Conservation (phyloP, 2,113 vertebrate species). For the Hippocampus barbouri region DNA sequence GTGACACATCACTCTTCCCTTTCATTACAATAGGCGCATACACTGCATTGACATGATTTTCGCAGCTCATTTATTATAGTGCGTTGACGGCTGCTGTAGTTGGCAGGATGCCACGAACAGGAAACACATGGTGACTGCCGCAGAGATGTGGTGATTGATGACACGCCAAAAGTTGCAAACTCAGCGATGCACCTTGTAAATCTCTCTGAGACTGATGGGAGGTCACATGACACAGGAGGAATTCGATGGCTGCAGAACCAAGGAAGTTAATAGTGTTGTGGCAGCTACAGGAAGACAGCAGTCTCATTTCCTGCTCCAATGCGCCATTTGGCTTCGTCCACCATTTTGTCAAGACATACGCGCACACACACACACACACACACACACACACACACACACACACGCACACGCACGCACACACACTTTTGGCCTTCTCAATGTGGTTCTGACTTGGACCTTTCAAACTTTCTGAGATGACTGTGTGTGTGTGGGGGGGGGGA, state of each 20-base stretch:
- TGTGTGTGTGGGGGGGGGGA: no score
- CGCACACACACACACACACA: background rate
- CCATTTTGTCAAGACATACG: background rate
- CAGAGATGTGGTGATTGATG: constrained; percentile 41
- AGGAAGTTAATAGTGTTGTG: background rate
- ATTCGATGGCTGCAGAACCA: background rate
- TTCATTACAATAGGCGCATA: no score
- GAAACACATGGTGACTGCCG: background rate
- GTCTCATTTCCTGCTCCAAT: background rate
- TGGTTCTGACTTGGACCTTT: no score
- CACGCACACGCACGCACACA: background rate
- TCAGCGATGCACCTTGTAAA: constrained; percentile 30
- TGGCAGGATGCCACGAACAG: background rate
- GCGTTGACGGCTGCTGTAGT: background rate
- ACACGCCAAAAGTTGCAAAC: constrained; percentile 40
- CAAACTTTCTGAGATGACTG: no score
- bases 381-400: background rate
- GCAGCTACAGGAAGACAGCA: background rate
- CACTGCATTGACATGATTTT: background rate
- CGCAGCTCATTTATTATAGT: background rate
- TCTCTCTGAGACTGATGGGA: background rate
- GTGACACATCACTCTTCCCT: background rate
- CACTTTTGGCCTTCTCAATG: background rate
- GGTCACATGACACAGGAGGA: background rate
- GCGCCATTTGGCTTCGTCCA: background rate